Evolutionary conservation across 30 jellyfish, hydroid and myxozoan genomes (phyloP).

Genomic region (Hydra vulgaris): DNA sequence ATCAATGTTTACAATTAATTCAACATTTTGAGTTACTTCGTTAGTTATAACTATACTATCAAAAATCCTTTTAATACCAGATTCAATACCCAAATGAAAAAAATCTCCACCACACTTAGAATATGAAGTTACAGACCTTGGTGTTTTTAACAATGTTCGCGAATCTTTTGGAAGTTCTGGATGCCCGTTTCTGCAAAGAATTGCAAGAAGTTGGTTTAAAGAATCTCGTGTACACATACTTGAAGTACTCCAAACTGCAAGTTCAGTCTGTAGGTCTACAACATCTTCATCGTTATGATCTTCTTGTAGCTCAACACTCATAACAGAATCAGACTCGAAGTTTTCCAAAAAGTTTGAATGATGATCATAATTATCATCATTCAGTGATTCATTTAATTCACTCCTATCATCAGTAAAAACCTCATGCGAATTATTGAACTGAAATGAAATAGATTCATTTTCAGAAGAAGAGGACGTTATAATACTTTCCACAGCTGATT

Average conservation of each 20-base stretch:
- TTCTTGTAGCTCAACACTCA: neutral
- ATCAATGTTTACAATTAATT: slow-evolving; percentile 20
- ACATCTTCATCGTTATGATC: neutral
- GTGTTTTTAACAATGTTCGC: slow-evolving; percentile 8
- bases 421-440: neutral
- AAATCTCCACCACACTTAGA: slow-evolving; percentile 26
- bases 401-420: neutral
- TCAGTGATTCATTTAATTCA: neutral
- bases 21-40: neutral
- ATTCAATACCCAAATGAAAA: slow-evolving; percentile 12
- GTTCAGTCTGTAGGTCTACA: neutral
- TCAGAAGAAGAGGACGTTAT: neutral
- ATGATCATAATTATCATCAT: neutral
- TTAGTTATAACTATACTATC: neutral
- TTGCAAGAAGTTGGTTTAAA: slow-evolving; percentile 8
- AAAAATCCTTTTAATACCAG: slow-evolving; percentile 12
- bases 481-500: neutral
- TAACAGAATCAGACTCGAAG: neutral
- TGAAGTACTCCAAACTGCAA: neutral
- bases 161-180: slow-evolving; percentile 26
- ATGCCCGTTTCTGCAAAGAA: slow-evolving; percentile 14
- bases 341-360: neutral
- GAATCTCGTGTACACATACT: neutral
- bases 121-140: neutral
- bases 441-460: neutral